A percentile compares a stretch with the other conserved stretches of the same genome.
Evolutionary conservation across 2,113 vertebrate genomes (phyloP).

Genomic region (Balaenoptera acutorostrata): DNA sequence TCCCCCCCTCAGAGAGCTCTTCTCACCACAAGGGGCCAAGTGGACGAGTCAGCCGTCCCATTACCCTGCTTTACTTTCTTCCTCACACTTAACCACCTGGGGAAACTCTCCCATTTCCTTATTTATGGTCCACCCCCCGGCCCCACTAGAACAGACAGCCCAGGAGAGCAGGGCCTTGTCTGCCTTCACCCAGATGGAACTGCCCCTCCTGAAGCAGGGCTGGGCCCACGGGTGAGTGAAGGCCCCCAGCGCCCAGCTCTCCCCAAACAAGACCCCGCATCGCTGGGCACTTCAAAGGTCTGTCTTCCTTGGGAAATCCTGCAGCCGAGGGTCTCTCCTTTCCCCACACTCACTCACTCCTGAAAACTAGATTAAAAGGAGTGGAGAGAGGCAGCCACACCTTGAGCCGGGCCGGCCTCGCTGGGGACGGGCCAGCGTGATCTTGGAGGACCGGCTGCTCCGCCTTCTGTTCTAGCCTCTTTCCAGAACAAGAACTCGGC

Average conservation of each 20-base stretch:
- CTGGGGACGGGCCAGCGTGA: not conserved
- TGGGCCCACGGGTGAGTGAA: not conserved
- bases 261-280: not conserved
- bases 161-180: not conserved
- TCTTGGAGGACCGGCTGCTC: not conserved
- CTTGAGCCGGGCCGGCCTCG: not conserved
- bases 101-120: not conserved
- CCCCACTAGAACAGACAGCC: not conserved
- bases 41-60: not conserved
- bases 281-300: too few species aligned
- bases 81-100: accelerated
- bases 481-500: not conserved
- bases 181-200: not conserved
- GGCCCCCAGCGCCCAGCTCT: not conserved
- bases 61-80: not conserved
- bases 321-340: not conserved
- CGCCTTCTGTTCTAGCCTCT: not conserved
- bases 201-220: not conserved
- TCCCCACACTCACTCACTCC: not conserved
- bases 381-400: not conserved
- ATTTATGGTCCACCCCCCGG: not conserved
- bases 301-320: not conserved
- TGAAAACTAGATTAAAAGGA: not conserved
- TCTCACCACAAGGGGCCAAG: not conserved
- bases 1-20: not conserved